Base-by-base conservation (phyloP, 2,113 vertebrate species). In the Grantiella picta region DNA sequence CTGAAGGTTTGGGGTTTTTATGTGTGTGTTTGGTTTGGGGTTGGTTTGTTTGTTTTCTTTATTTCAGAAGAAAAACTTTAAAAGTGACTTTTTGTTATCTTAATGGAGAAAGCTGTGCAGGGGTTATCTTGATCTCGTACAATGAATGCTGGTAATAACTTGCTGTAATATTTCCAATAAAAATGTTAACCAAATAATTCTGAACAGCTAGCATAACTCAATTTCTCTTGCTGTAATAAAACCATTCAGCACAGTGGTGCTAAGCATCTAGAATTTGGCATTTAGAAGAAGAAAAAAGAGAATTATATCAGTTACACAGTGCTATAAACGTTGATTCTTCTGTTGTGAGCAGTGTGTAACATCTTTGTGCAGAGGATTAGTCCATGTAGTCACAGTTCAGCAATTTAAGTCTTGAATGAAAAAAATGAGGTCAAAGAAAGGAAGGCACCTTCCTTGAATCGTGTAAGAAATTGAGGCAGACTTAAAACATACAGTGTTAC, bases 1-100 rank as follows among this genome's bases (percentile, higher is more conserved):
- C 13, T 17, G 15, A 61, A 44, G 7, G 15, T 56, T 36, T 42
- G 22, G 10, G 5, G 0, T 1, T 25, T 54, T 59, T 45, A 33
- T 33, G 6, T 54, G 8, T 77, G 10, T 35, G 2, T 76, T 49
- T 76, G 14, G 11, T 42, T 60, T 60, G 14, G 25, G 7, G 12
- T 25, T 77, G 21, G 15, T 69, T 53, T 68, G 21, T 53, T 56
- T 11, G 17, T 18, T 31, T 68, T n/a, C 3, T 53, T 69, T 64
- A 11, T 61, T 76, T 9, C 10, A 10, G 59, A 81, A 59, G 17
- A 71, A 63, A 9, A 90, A 18, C 24, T 63, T 75, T 9, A 29
- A 52, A 24, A 69, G n/a, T 52, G 59, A 38, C 24, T 73, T 63
- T 66, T 80, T 72, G 29, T 9, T 68, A 5, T 4, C 28, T 73